Conservation (phyloP, 2,797 vertebrate species). For the Champsocephalus esox region DNA sequence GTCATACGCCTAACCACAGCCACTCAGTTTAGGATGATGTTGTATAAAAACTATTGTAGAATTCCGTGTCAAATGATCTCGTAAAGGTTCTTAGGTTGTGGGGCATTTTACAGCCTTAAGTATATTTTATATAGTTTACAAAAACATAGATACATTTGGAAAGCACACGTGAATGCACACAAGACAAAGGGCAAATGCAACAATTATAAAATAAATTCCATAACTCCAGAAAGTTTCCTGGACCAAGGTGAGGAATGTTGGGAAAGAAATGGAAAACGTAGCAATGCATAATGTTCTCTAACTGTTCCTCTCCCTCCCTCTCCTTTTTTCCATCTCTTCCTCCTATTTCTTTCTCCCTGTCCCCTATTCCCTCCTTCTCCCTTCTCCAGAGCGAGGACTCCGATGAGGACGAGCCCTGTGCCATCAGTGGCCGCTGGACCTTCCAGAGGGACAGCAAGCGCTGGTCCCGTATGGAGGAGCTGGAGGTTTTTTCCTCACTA, state of each 20-base stretch:
- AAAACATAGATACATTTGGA: not conserved
- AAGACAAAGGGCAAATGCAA: slow-evolving; percentile 2
- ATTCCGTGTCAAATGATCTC: not conserved
- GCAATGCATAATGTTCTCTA: slow-evolving; percentile 51
- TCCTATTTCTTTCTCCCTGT: slow-evolving; percentile 28
- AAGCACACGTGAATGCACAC: not conserved
- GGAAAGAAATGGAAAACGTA: slow-evolving; percentile 56
- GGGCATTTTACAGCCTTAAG: slow-evolving; percentile 18
- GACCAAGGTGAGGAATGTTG: slow-evolving; percentile 60
- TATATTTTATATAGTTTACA: slow-evolving; percentile 25
- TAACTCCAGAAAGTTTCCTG: slow-evolving; percentile 61
- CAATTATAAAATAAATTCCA: slow-evolving; percentile 34
- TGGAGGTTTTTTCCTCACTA: slow-evolving; percentile 91
- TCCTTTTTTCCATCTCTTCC: slow-evolving; percentile 30
- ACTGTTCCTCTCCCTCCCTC: slow-evolving; percentile 31
- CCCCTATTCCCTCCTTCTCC: slow-evolving; percentile 31
- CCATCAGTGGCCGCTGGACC: slow-evolving; percentile 98
- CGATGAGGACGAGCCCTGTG: slow-evolving; percentile 98
- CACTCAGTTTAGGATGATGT: slow-evolving; percentile 9
- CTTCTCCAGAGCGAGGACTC: slow-evolving; percentile 95
- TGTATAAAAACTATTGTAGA: not conserved
- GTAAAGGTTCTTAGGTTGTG: slow-evolving; percentile 15
- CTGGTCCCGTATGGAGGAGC: slow-evolving; percentile 97
- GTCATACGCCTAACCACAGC: slow-evolving; percentile 11
- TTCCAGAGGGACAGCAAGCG: slow-evolving; percentile 99